These are phyloP conservation scores for Zalophus californianus DNA, from an alignment of 2,797 vertebrate species.

Conservation along the genomic window DNA sequence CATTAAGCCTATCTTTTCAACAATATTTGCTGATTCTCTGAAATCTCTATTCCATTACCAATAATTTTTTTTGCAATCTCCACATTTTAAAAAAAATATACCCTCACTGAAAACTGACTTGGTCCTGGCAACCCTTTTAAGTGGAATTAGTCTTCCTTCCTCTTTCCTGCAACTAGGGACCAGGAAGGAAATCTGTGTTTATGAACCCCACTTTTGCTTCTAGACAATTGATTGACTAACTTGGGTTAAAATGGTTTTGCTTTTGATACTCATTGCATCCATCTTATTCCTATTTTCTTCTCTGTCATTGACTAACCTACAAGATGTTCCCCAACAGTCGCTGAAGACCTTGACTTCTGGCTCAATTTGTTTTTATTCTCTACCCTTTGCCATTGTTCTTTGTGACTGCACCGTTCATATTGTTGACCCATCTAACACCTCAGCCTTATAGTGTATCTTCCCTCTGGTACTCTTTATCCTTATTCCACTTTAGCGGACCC, in stretches of 20 bases:
- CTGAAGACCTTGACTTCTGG: background rate
- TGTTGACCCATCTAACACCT: background rate
- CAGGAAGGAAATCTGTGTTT: background rate
- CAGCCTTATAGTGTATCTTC: background rate
- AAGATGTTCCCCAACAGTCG: background rate
- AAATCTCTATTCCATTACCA: background rate
- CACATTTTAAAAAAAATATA: background rate
- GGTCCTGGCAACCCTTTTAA: background rate
- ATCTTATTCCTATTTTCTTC: background rate
- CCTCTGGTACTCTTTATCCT: background rate
- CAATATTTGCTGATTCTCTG: background rate
- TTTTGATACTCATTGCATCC: background rate
- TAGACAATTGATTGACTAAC: background rate
- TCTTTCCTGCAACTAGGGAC: background rate
- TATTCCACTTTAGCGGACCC: background rate
- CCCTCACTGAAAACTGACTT: background rate
- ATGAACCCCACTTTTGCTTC: background rate
- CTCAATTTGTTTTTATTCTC: background rate
- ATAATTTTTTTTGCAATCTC: background rate
- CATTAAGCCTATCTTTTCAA: constrained; percentile 6
- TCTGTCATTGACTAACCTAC: background rate
- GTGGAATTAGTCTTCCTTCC: background rate
- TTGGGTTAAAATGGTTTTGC: constrained; percentile 3
- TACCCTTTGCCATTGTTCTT: background rate
- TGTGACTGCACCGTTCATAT: background rate